Percentiles rank a stretch among this genome's conserved stretches.
phyloP scores from a whole-genome alignment of 2,888 invertebrate genomes.

The Cheilosia variabilis region DNA sequence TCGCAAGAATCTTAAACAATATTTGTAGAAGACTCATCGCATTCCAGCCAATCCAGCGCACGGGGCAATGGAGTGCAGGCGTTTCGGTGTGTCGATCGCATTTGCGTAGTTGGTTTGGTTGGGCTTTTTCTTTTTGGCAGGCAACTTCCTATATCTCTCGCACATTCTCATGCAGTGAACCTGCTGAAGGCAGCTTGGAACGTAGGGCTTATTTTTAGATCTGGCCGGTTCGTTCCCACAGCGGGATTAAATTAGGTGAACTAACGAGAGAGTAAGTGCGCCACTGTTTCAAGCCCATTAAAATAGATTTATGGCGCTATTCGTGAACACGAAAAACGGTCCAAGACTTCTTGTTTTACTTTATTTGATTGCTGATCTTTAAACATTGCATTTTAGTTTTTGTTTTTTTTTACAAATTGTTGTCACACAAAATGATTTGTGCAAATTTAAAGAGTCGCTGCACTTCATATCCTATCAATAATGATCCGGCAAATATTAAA shows the following conservation, averaged over 20 bases:
- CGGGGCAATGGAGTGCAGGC: slow-evolving; percentile 4
- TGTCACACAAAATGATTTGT: too few species aligned
- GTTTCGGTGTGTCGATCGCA: slow-evolving; percentile 1
- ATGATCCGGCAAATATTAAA: too few species aligned
- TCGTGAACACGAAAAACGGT: neutral
- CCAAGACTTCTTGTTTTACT: neutral
- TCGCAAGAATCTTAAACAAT: slow-evolving; percentile 54
- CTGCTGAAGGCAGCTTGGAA: slow-evolving; percentile 19
- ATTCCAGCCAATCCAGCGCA: slow-evolving; percentile 12
- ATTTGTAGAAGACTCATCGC: slow-evolving; percentile 23
- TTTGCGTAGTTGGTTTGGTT: neutral
- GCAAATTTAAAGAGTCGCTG: too few species aligned
- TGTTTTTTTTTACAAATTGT: too few species aligned
- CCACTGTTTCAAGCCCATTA: slow-evolving; percentile 22
- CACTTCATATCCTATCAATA: too few species aligned
- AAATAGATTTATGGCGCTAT: slow-evolving; percentile 42
- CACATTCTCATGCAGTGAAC: slow-evolving; percentile 1
- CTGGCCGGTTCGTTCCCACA: slow-evolving; percentile 43
- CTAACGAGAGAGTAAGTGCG: slow-evolving; percentile 25
- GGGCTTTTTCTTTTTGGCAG: slow-evolving; percentile 5
- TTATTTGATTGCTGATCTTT: neutral
- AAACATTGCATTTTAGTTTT: neutral
- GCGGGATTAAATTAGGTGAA: slow-evolving; percentile 58
- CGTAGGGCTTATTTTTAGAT: slow-evolving; percentile 42
- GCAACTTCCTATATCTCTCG: slow-evolving; percentile 3